Conservation (phyloP, 2,113 vertebrate genomes). For the Lamprotornis superbus region DNA sequence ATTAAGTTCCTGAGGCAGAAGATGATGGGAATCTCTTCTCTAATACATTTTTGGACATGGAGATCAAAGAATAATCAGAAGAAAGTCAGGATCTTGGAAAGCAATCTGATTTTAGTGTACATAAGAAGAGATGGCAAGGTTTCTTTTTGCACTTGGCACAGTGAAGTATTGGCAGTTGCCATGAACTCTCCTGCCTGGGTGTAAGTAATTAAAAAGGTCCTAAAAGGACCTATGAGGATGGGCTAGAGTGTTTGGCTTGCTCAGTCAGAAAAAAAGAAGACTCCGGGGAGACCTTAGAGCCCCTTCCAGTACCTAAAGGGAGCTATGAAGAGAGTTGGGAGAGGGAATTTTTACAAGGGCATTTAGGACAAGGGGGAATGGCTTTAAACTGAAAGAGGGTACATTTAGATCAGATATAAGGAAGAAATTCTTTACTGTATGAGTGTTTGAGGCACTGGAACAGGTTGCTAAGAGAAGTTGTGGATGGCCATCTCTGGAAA, state of each 20-base stretch:
- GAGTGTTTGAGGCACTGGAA: background rate
- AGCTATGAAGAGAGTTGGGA: background rate
- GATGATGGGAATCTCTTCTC: constrained; percentile 7
- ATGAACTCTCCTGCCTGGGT: background rate
- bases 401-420: background rate
- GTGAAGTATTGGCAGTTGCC: background rate
- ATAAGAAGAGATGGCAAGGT: background rate
- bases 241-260: background rate
- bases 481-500: background rate
- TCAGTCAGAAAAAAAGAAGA: background rate
- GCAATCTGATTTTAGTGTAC: constrained; percentile 27
- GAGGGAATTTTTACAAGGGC: background rate
- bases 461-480: background rate
- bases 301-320: background rate
- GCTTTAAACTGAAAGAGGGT: background rate
- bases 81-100: background rate
- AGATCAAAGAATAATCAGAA: constrained; percentile 6
- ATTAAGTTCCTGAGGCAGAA: background rate
- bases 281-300: background rate
- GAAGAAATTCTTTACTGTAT: background rate
- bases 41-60: background rate
- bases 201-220: background rate
- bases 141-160: constrained; percentile 23
- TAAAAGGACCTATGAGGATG: background rate
- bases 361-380: background rate